phyloP scores from a whole-genome alignment of 2,113 vertebrate genomes.

The Pygoscelis antarcticus region DNA sequence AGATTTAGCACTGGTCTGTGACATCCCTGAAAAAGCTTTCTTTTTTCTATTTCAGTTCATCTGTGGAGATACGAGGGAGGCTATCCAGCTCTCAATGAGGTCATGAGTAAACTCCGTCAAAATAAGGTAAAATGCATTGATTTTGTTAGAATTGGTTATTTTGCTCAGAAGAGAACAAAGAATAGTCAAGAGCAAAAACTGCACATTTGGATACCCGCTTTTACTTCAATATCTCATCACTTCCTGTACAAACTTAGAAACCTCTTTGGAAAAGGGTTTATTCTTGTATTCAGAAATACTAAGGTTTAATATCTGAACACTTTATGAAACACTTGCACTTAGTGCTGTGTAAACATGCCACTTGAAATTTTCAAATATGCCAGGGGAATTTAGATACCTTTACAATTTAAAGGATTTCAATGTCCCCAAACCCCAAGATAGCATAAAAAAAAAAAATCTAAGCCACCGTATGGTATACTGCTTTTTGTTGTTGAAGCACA shows the following conservation, averaged over 20 bases:
- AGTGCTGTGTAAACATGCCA: not conserved
- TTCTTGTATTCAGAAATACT: not conserved
- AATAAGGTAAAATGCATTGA: slow-evolving; percentile 83
- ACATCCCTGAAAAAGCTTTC: not conserved
- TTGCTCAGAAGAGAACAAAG: not conserved
- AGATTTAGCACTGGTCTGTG: not conserved
- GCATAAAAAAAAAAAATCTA: not conserved
- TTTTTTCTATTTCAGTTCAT: slow-evolving; percentile 87
- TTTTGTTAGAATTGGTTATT: not conserved
- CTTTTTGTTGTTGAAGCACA: not conserved
- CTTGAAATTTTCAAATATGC: not conserved
- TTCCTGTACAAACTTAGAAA: not conserved
- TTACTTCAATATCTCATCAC: not conserved
- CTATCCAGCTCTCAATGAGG: slow-evolving; percentile 97
- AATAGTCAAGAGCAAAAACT: not conserved
- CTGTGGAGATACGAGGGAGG: slow-evolving; percentile 97
- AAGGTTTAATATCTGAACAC: not conserved
- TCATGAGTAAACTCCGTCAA: slow-evolving; percentile 94
- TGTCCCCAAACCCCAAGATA: not conserved
- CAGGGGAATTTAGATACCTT: not conserved
- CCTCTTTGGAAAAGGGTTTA: not conserved
- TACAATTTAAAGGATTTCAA: not conserved
- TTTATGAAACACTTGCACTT: not conserved
- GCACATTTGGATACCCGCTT: not conserved
- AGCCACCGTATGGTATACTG: fast-evolving